Evolutionary conservation across 2,113 vertebrate species (phyloP).

Genomic region (Gasterosteus nipponicus): DNA sequence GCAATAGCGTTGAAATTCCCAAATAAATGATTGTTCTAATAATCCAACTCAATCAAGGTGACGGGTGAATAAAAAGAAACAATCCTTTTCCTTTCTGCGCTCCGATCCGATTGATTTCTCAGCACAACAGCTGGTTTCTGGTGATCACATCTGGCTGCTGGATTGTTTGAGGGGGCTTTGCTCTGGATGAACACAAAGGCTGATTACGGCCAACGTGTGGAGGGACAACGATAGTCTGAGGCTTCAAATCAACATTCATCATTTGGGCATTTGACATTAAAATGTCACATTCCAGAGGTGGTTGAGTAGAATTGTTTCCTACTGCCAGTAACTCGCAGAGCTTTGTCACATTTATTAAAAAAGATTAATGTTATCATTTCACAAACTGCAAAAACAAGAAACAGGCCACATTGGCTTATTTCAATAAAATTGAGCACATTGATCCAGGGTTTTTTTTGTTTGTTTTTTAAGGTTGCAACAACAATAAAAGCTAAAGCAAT

Average conservation of each 20-base stretch:
- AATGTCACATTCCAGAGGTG: background rate
- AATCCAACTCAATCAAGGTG: conserved; percentile 38
- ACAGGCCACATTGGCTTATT: background rate
- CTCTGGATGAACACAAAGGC: conserved; percentile 17
- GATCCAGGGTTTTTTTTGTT: too few species aligned
- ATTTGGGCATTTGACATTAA: background rate
- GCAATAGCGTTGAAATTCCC: conserved; percentile 36
- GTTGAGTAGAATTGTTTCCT: background rate
- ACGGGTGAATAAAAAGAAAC: conserved; percentile 24
- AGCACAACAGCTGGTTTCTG: conserved; percentile 45
- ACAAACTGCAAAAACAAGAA: background rate
- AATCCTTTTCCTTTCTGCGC: conserved; percentile 8
- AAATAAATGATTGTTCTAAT: background rate
- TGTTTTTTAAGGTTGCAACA: background rate
- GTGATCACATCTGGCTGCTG: conserved; percentile 29
- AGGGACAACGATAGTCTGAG: background rate
- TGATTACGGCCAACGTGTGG: background rate
- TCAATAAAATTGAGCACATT: background rate
- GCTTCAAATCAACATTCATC: background rate
- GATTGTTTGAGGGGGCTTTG: conserved; percentile 22
- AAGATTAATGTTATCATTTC: background rate
- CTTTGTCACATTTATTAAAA: background rate
- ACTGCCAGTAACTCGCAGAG: background rate
- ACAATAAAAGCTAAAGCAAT: background rate
- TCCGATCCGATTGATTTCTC: conserved; percentile 27